Percentiles rank a stretch among this genome's conserved stretches.
These are phyloP conservation scores for Gobio occitaniae DNA, from an alignment of 2,797 vertebrate species.

Conservation along the genomic window DNA sequence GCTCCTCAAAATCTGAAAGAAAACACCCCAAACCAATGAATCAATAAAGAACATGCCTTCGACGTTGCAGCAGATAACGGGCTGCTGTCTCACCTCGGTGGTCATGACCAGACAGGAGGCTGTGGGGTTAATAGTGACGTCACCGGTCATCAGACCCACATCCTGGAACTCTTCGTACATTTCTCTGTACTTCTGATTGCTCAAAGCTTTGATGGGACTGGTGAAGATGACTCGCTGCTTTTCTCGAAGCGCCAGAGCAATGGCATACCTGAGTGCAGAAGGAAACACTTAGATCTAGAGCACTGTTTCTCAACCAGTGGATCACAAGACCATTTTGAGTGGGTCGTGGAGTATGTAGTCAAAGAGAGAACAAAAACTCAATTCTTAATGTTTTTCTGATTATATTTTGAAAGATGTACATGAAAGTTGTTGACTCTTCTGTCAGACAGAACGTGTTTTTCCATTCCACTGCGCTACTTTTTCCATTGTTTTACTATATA, in stretches of 20 bases:
- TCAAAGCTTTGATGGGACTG: conserved; percentile 97
- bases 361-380: background rate
- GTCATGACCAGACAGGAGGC: conserved; percentile 99
- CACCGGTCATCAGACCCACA: conserved; percentile 97
- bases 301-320: background rate
- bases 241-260: conserved; percentile 92
- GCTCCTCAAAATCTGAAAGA: conserved; percentile 91
- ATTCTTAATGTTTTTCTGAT: background rate
- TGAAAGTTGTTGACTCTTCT: background rate
- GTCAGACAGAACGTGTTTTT: background rate
- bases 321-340: background rate
- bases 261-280: conserved; percentile 86
- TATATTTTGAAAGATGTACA: background rate
- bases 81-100: conserved; percentile 84
- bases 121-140: conserved; percentile 98
- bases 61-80: background rate
- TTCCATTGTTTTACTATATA: background rate
- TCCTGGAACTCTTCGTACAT: conserved; percentile 99
- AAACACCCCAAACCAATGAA: background rate
- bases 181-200: conserved; percentile 98
- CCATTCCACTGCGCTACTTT: background rate
- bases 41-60: background rate
- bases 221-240: conserved; percentile 99
- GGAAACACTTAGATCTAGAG: background rate
- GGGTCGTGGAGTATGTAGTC: background rate